Base-by-base conservation (phyloP, 2,888 invertebrate species). In the Plutella xylostella region DNA sequence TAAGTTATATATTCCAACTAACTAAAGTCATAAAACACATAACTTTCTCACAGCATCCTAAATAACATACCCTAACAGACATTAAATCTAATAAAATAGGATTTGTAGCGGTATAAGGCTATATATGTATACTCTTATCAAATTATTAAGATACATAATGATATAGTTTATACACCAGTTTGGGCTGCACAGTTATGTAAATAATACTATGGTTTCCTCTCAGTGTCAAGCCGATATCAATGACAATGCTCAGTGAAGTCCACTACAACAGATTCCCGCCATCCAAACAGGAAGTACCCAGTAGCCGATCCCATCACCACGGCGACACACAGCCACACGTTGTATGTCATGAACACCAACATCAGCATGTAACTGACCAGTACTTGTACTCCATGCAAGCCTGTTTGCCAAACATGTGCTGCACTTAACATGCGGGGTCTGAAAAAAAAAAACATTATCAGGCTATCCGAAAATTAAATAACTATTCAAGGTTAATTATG, bases 291-390 rank as follows among this genome's bases (percentile, higher is more conserved):
- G 77, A 97, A 97, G 78, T 97, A 97, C 18, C 97, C 97, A 11
- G 92, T 86, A 1, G 93, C 95, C 2, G 96, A 94, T 34, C 97
- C 97, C 9, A 93, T 65, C 1, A 96, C 92, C 1, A 97, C 93
- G 0, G 96, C 94, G 40, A 94, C 69, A 70, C 96, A 96, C 48
- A 98, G 86, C 94, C 96, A 97, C 15, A 92, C 90, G 68, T 97
- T 97, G 87, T 95, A 97, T 1, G 97, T 97, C 97, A 97, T 97
- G 71, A 97, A 97, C 56, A 97, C 93, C 70, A 97, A 83, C 97
- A 97, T 97, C 42, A 97, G 86, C 76, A 96, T 91, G 77, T 97
- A 97, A 55, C 96, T 94, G 51, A 97, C 85, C 47, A 94, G 87
- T 63, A 97, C 93, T 80, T 97, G 97, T 17, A 97, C 63, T 50